Conservation (phyloP, 2,113 vertebrate species). For the Otolemur garnettii region DNA sequence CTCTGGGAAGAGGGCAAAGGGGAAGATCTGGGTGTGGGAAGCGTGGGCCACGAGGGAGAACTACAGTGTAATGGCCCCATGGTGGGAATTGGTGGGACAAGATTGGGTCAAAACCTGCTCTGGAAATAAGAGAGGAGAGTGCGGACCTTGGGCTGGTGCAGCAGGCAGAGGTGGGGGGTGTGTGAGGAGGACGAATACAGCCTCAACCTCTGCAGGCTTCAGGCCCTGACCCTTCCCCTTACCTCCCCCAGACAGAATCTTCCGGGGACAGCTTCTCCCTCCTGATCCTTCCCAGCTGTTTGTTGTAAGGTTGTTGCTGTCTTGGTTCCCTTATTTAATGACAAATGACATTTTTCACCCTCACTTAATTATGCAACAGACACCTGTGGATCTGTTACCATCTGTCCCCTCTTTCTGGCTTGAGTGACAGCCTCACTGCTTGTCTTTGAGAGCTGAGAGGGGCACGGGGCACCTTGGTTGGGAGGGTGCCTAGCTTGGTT, state of each 20-base stretch:
- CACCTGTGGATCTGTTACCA: fast-evolving
- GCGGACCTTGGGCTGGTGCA: not conserved
- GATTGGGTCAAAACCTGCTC: not conserved
- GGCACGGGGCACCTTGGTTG: not conserved
- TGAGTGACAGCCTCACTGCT: not conserved
- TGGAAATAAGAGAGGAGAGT: not conserved
- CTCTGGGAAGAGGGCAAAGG: not conserved
- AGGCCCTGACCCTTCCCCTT: too few relatives aligned
- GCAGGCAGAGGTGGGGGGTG: not conserved
- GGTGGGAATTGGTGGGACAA: too few relatives aligned
- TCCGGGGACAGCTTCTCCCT: not conserved
- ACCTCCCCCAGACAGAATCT: not conserved
- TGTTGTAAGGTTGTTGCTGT: fast-evolving
- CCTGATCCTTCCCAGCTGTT: not conserved
- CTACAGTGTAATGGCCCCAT: not conserved
- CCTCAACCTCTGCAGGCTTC: too few relatives aligned
- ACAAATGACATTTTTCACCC: not conserved
- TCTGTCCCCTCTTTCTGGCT: not conserved
- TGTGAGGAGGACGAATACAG: not conserved
- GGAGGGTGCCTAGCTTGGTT: not conserved
- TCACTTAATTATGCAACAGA: not conserved
- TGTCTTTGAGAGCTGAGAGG: not conserved
- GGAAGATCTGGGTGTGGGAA: not conserved
- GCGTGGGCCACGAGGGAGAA: not conserved
- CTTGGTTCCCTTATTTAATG: not conserved